phyloP scores from a whole-genome alignment of 2,797 vertebrate species.

The Limnodromus scolopaceus region DNA sequence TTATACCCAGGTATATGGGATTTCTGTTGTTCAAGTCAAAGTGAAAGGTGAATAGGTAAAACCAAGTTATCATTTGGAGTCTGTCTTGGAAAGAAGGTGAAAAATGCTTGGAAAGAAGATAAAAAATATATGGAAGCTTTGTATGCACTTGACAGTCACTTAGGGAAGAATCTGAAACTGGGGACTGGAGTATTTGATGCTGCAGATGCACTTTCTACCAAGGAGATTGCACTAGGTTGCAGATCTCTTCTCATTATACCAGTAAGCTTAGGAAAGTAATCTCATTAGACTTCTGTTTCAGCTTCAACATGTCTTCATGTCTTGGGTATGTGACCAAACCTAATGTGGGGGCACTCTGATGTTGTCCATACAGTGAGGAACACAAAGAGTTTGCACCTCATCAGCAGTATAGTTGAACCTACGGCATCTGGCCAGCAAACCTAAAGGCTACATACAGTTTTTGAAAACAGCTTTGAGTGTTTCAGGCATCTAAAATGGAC shows the following conservation, averaged over 20 bases:
- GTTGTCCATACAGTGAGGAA: neutral
- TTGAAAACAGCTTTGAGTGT: neutral
- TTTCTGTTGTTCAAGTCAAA: neutral
- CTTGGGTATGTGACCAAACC: neutral
- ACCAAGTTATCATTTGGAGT: neutral
- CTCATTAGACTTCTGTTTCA: neutral
- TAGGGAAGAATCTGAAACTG: neutral
- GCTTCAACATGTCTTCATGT: neutral
- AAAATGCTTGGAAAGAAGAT: neutral
- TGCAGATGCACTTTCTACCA: neutral
- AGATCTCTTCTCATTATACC: neutral
- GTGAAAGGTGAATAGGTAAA: neutral
- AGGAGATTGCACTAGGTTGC: neutral
- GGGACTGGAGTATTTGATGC: neutral
- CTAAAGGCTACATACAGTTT: neutral
- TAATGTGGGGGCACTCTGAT: rapidly evolving
- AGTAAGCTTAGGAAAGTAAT: neutral
- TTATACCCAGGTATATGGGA: neutral
- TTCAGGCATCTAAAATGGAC: neutral
- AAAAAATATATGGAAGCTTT: neutral
- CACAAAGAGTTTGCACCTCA: neutral
- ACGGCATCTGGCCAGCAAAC: neutral
- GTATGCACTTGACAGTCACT: neutral
- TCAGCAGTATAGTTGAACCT: neutral
- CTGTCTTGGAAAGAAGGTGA: neutral